phyloP scores from a whole-genome alignment of 2,888 invertebrate species.

The Corythucha ciliata region DNA sequence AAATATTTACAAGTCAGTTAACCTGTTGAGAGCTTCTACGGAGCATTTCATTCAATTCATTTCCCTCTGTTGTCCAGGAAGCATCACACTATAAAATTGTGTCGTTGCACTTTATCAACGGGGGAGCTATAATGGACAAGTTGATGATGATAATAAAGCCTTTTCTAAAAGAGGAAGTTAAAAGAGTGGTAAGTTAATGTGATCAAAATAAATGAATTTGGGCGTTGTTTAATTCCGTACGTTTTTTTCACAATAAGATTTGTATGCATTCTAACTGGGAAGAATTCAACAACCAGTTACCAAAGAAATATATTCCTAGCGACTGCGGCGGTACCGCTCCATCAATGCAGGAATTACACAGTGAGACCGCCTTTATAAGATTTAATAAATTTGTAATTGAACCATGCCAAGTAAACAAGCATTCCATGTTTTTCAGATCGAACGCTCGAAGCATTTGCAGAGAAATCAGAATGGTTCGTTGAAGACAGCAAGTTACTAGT shows the following conservation, averaged over 20 bases:
- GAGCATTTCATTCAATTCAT: too few relatives aligned
- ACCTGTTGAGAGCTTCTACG: too few relatives aligned
- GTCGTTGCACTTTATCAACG: constrained; percentile 35
- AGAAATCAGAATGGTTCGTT: constrained; percentile 32
- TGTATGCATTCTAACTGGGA: not conserved
- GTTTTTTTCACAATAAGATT: not conserved
- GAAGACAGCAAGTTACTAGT: constrained; percentile 34
- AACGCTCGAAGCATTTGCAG: constrained; percentile 27
- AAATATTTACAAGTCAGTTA: not conserved
- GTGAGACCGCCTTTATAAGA: too few relatives aligned
- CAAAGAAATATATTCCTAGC: constrained; percentile 29
- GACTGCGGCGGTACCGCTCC: constrained; percentile 34
- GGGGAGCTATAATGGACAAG: constrained; percentile 33
- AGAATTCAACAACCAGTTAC: not conserved
- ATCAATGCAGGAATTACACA: constrained; percentile 27
- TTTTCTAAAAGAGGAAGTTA: constrained; percentile 30
- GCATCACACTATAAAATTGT: constrained; percentile 34
- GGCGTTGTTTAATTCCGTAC: too few relatives aligned
- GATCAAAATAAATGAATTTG: too few relatives aligned
- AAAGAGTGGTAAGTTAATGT: constrained; percentile 24
- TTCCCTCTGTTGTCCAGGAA: constrained; percentile 31
- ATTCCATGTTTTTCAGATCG: constrained; percentile 21
- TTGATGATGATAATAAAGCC: constrained; percentile 33
- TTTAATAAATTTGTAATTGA: too few relatives aligned
- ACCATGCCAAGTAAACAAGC: not conserved